phyloP scores from a whole-genome alignment of 2,797 vertebrate genomes.

The Heterohyrax brucei region DNA sequence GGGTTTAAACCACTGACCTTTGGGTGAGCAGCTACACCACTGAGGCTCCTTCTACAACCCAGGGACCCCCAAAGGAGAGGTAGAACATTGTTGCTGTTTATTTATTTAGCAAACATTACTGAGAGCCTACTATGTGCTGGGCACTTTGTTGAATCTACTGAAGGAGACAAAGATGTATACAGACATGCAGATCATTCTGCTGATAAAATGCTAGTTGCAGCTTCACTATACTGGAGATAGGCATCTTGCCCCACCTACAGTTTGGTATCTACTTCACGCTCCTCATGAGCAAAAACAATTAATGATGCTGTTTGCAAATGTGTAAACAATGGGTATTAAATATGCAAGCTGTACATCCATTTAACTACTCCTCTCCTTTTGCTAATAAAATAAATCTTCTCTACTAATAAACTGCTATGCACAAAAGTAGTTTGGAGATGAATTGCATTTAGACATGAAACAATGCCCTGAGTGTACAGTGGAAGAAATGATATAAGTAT shows the following conservation, averaged over 20 bases:
- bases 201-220: slow-evolving; percentile 32
- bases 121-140: not conserved
- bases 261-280: slow-evolving; percentile 48
- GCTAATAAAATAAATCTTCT: slow-evolving; percentile 44
- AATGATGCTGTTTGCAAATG: slow-evolving; percentile 70
- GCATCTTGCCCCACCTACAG: slow-evolving; percentile 54
- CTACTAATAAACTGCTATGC: slow-evolving; percentile 68
- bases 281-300: slow-evolving; percentile 60
- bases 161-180: slow-evolving; percentile 4
- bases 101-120: slow-evolving; percentile 39
- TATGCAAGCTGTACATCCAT: slow-evolving; percentile 64
- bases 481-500: slow-evolving; percentile 39
- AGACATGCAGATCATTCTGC: slow-evolving; percentile 20
- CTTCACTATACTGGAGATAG: slow-evolving; percentile 11
- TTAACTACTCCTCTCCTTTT: slow-evolving; percentile 68
- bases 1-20: too few species aligned
- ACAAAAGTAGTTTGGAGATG: slow-evolving; percentile 67
- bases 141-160: slow-evolving; percentile 34
- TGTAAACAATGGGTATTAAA: slow-evolving; percentile 57
- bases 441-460: slow-evolving; percentile 55
- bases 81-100: not conserved
- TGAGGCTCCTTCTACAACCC: too few species aligned
- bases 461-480: not conserved
- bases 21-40: too few species aligned
- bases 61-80: not conserved